These are phyloP conservation scores for Cygnus buccinator DNA, from an alignment of 2,113 vertebrate genomes.

Conservation along the genomic window DNA sequence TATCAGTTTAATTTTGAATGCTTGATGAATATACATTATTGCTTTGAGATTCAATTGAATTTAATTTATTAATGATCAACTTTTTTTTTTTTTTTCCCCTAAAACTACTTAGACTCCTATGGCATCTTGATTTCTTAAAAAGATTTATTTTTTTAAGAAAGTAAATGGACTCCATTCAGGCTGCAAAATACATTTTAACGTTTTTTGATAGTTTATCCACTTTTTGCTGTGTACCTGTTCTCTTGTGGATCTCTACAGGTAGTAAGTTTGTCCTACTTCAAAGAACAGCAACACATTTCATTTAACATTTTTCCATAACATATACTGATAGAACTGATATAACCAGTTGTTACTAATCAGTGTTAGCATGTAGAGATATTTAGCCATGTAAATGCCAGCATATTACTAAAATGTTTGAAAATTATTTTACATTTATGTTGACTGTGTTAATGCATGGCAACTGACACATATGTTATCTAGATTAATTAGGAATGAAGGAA, in stretches of 20 bases:
- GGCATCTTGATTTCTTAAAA: not conserved
- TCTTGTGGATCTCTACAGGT: not conserved
- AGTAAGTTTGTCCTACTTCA: not conserved
- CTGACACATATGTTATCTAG: not conserved
- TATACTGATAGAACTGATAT: not conserved
- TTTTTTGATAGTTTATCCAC: not conserved
- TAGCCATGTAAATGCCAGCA: not conserved
- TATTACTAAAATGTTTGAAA: not conserved
- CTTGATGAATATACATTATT: slow-evolving; percentile 33
- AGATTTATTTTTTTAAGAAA: not conserved
- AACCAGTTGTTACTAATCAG: not conserved
- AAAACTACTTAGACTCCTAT: not conserved
- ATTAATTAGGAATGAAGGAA: not conserved
- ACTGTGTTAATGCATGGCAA: not conserved
- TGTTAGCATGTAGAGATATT: not conserved
- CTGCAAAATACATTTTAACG: not conserved
- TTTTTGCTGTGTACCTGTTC: not conserved
- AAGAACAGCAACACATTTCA: not conserved
- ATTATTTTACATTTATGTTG: not conserved
- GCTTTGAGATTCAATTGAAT: slow-evolving; percentile 1
- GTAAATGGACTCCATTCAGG: not conserved
- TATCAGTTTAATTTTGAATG: slow-evolving; percentile 56
- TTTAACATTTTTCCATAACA: not conserved
- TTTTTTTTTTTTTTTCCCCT: not conserved
- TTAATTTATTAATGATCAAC: not conserved